These are phyloP conservation scores for Melinopterus prodromus DNA, from an alignment of 2,888 invertebrate genomes.

Conservation along the genomic window DNA sequence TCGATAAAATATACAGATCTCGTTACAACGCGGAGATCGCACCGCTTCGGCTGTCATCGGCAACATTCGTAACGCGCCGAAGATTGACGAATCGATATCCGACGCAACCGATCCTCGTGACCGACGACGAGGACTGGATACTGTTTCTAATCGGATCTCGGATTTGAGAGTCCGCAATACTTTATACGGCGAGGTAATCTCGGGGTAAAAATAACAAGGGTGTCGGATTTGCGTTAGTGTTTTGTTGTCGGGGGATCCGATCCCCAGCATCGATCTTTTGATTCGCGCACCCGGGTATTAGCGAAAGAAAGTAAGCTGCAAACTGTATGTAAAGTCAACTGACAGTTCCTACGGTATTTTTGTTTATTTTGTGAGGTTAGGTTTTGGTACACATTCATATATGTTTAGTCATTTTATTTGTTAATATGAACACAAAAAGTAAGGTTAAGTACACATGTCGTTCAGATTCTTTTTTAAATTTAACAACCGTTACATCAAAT, in stretches of 20 bases:
- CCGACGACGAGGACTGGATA: background rate
- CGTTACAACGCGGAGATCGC: background rate
- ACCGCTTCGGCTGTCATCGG: background rate
- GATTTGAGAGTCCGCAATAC: conserved; percentile 4
- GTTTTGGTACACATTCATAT: no score
- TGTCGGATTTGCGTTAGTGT: background rate
- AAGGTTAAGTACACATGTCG: no score
- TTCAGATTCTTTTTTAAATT: no score
- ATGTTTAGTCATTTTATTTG: no score
- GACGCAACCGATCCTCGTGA: background rate
- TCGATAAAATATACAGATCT: background rate
- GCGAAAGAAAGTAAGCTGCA: background rate
- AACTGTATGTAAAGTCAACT: no score
- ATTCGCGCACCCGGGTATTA: background rate
- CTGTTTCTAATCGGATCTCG: background rate
- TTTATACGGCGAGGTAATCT: background rate
- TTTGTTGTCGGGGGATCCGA: background rate
- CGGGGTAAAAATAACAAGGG: background rate
- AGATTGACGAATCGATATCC: background rate
- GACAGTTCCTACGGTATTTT: no score
- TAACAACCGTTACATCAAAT: no score
- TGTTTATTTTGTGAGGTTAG: no score
- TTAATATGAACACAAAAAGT: no score
- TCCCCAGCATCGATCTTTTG: background rate
- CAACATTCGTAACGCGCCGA: background rate